Base-by-base conservation (phyloP, 2,113 vertebrate genomes). In the Tragulus kanchil region DNA sequence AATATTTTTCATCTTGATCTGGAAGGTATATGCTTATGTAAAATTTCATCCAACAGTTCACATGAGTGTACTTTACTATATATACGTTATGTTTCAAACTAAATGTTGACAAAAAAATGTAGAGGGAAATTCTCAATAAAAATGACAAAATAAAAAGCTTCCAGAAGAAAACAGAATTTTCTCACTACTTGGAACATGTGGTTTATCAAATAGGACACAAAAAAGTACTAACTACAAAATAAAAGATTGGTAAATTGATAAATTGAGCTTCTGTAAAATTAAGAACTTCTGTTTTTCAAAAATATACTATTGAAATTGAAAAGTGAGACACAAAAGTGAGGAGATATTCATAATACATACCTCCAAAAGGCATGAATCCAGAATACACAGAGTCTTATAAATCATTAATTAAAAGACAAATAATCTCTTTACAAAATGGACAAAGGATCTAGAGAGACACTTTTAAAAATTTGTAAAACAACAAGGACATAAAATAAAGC, bases 381-480 rank as follows among this genome's bases (percentile, higher is more conserved):
- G 21, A 78, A 64, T 79, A 84, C 52, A 78, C 48, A 83, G 28
- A 93, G 25, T 15, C 42, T 89, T 79, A 36, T 8, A 69, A 87
- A 71, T 85, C 23, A 90, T 50, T 83, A 69, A 86, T 79, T 85
- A 79, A 90, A 67, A 94, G 26, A 67, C 19, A 92, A 48, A 65
- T 75, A 75, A 56, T 61, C 52, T 61, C 8, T 86, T 71, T 69
- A 42, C 19, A 50, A 67, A 83, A 69, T 69, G 31, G 64, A 71
- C n/a, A 83, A 78, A 87, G n/a, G 25, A 77, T 90, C 45, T 93
- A 56, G 87, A 61, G 42, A 81, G 54, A 8, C 10, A 17, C 25
- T 96, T 86, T 17, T 36, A 86, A 91, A 87, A 93, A 87, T 36
- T 36, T 36, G 36, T 36, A 97, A 36, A 82, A 48, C 15, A 59